A percentile compares a stretch with the other conserved stretches of the same genome.
Evolutionary conservation across 2,113 vertebrate genomes (phyloP).

Genomic region (Oryzias celebensis): DNA sequence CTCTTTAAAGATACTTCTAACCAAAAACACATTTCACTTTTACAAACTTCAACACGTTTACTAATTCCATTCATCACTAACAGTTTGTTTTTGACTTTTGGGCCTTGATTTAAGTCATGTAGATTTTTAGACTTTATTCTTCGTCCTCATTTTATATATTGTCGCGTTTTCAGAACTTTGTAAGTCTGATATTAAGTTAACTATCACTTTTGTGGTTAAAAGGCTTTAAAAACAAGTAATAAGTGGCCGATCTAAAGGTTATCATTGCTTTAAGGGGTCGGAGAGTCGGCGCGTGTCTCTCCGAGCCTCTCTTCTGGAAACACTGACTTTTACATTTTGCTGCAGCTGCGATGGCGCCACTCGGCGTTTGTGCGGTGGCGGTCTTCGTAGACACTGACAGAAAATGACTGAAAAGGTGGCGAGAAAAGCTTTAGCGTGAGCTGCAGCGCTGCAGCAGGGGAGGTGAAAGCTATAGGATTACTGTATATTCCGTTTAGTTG

Average conservation of each 20-base stretch:
- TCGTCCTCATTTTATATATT: conserved; percentile 59
- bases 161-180: conserved; percentile 65
- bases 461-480: no score
- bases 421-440: conserved; percentile 71
- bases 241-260: conserved; percentile 78
- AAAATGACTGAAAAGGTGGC: conserved; percentile 59
- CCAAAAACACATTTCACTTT: conserved; percentile 82
- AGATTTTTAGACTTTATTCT: conserved; percentile 76
- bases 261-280: conserved; percentile 77
- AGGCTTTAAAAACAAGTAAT: conserved; percentile 82
- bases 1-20: conserved; percentile 91
- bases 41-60: conserved; percentile 72
- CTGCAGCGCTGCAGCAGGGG: conserved; percentile 43
- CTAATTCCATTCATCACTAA: conserved; percentile 77
- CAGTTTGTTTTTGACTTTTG: conserved; percentile 69
- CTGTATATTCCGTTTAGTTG: no score
- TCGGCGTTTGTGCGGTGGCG: conserved; percentile 48
- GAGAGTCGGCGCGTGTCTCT: conserved; percentile 56
- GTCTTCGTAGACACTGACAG: conserved; percentile 54
- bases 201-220: conserved; percentile 79
- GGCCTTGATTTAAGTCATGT: conserved; percentile 90
- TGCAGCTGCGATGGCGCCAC: conserved; percentile 36
- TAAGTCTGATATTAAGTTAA: conserved; percentile 72
- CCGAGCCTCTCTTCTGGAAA: conserved; percentile 70
- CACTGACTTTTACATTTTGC: conserved; percentile 68